These are phyloP conservation scores for Notodonta ziczac DNA, from an alignment of 2,888 invertebrate genomes.

Conservation along the genomic window DNA sequence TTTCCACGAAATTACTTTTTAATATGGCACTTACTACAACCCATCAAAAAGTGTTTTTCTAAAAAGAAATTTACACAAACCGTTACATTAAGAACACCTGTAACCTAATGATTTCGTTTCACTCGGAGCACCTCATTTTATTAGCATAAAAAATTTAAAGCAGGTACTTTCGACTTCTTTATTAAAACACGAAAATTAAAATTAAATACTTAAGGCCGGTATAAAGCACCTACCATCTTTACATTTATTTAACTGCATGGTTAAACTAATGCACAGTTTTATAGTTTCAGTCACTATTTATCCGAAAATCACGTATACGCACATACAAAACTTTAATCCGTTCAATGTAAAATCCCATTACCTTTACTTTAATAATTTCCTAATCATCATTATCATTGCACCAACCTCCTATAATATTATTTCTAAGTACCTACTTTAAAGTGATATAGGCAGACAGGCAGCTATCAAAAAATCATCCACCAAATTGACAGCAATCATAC, in stretches of 20 bases:
- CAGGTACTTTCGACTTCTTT: not conserved
- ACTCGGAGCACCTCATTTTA: constrained; percentile 43
- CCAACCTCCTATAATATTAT: no score
- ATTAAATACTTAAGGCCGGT: not conserved
- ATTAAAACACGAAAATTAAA: constrained; percentile 5
- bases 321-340: no score
- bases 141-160: constrained; percentile 26
- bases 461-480: constrained; percentile 44
- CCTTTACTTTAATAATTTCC: no score
- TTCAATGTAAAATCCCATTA: no score
- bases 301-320: no score
- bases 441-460: constrained; percentile 13
- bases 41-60: constrained; percentile 18
- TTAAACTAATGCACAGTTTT: no score
- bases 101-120: constrained; percentile 37
- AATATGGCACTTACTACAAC: not conserved
- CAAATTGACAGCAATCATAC: constrained; percentile 72
- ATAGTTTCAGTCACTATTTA: no score
- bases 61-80: constrained; percentile 38
- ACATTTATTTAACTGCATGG: no score
- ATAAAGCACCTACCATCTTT: no score
- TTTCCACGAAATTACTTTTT: not conserved
- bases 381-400: no score
- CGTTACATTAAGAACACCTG: constrained; percentile 52
- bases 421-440: not conserved